Base-by-base conservation (phyloP, 2,888 invertebrate species). In the Sarcophaga subvicina region DNA sequence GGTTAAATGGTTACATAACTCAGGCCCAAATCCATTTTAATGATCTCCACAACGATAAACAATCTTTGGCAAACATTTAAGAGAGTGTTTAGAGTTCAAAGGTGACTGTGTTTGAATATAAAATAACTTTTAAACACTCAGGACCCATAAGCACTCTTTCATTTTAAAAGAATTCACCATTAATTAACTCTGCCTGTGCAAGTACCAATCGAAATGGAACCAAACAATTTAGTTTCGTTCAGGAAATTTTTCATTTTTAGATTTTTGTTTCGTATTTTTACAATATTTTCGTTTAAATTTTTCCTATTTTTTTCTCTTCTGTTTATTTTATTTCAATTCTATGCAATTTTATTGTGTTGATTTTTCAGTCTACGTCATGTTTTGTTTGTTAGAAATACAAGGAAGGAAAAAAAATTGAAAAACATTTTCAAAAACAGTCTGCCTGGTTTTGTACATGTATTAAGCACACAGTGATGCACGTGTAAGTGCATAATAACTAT, bases 261-360 rank as follows among this genome's bases (percentile, higher is more conserved):
- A 14, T 8, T 37, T 67, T 47, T 47, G 8, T 66, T 27, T 37
- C 37, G 3, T 66, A 66, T 66, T n/a, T n/a, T 27, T 17, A 14
- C 14, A 17, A 17, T 54, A 54, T 54, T 54, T 14, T 54, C 17
- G 4, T 54, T 54, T 4, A 17, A 3, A 4, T 54, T 54, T 54
- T 45, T 67, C 8, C 3, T 45, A 1, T 45, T 73, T 37, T 49
- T 49, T 69, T 62, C 17, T 45, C 37, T 54, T 73, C 66, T 37
- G 37, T 37, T 71, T 11, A 6, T 60, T 72, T 69, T 69, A 75
- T 69, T 73, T 69, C 75, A 70, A 76, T 76, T 76, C 59, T 17
- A 82, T 76, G 76, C 70, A 77, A 76, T 82, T 82, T 82, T 62
- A 73, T 20, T 76, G 63, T 76, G 63, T 81, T 81, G 73, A 81